Base-by-base conservation (phyloP, 2,113 vertebrate genomes). In the Thamnaconus septentrionalis region DNA sequence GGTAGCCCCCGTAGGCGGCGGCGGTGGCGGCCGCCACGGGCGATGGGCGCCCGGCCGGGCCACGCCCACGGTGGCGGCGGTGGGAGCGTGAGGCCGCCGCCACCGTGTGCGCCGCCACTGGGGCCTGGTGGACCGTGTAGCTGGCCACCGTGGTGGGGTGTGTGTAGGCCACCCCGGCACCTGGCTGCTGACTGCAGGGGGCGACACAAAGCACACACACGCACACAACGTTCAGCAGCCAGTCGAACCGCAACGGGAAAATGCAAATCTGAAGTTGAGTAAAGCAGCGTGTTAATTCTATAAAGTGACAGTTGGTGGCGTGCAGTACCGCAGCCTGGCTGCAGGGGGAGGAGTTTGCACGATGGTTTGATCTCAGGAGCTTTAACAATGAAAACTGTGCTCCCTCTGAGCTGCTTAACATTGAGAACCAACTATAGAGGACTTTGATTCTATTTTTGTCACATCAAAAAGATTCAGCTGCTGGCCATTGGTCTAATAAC, bases 131-230 rank as follows among this genome's bases (percentile, higher is more conserved):
- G 8, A 99, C 96, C 0, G 97, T 99, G 89, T 99, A 99, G 89
- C 97, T 99, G 85, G 96, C 97, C 89, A 98, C 97, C 43, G 97
- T 99, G 57, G 97, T 97, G 66, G 97, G 97, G 88, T 99, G 97
- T 55, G 97, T 98, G 88, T 99, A 99, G 12, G 96, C 95, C 84
- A 99, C 94, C 90, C 96, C 97, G 55, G 94, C 94, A 67, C 93
- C 81, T 71, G 95, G 96, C 93, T 99, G 97, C 91, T 98, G 97
- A 91, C 85, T 87, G 45, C 4, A 83, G 49, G 8, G 58, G 60
- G 82, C 1, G 44, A 68, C 78, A 81, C 4, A 53, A 56, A 55
- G 4, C 31, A 41, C 9, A 11, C n/a, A n/a, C n/a, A 12, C n/a
- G 7, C 50, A 51, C 9, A 51, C 49, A 49, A 49, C 9, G 12